Conservation (phyloP, 2,888 invertebrate species). For the Catocala sponsa region DNA sequence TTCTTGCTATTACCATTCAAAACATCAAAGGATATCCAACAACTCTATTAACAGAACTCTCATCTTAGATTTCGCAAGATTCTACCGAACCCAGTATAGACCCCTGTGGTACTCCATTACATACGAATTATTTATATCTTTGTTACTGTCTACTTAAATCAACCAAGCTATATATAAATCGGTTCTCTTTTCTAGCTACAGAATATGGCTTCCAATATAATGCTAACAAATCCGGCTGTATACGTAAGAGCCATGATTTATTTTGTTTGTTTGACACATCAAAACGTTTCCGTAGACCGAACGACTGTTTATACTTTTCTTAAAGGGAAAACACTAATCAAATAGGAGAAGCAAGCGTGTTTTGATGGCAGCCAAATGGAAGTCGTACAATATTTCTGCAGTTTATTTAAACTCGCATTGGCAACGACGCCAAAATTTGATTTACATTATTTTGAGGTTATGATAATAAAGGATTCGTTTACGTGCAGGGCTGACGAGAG, state of each 20-base stretch:
- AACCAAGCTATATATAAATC: background rate
- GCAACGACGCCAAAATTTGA: constrained; percentile 64
- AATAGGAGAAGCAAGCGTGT: constrained; percentile 36
- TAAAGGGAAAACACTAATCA: constrained; percentile 41
- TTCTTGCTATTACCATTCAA: too few species aligned
- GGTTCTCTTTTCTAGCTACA: background rate
- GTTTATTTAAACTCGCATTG: constrained; percentile 62
- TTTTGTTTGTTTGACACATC: constrained; percentile 53
- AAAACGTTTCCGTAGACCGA: constrained; percentile 31
- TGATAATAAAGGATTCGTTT: constrained; percentile 44
- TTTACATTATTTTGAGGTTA: constrained; percentile 57
- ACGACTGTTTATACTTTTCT: constrained; percentile 42
- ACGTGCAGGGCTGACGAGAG: constrained; percentile 24
- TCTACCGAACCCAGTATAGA: background rate
- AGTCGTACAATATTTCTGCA: constrained; percentile 42
- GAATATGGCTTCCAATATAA: background rate
- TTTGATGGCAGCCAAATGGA: constrained; percentile 46
- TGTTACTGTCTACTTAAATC: too few species aligned
- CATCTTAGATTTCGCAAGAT: too few species aligned
- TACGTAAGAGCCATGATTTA: constrained; percentile 42
- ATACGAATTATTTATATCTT: background rate
- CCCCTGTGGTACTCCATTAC: background rate
- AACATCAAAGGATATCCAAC: too few species aligned
- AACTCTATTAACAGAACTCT: too few species aligned
- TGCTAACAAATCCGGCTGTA: constrained; percentile 9